phyloP scores from a whole-genome alignment of 2,888 invertebrate species.

The Macrophya annulata region DNA sequence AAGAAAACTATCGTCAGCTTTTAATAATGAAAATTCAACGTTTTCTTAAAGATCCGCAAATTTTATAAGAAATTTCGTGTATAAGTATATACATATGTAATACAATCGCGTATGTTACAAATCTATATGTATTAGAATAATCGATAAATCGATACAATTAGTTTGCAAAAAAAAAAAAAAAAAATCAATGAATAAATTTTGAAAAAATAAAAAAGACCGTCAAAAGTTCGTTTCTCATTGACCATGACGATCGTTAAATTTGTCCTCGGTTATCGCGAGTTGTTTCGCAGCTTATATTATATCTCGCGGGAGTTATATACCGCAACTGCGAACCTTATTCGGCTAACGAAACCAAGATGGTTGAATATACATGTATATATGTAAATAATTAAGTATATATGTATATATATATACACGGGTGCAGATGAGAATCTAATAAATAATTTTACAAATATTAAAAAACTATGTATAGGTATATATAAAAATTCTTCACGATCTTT shows the following conservation, averaged over 20 bases:
- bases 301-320: not conserved
- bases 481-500: no score
- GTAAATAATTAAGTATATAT: not conserved
- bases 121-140: not conserved
- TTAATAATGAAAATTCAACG: not conserved
- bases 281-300: not conserved
- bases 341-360: not conserved
- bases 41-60: not conserved
- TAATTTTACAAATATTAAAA: no score
- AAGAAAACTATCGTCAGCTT: not conserved
- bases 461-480: no score
- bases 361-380: not conserved
- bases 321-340: not conserved
- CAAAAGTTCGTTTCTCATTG: not conserved
- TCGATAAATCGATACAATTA: not conserved
- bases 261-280: slow-evolving; percentile 41
- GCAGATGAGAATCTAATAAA: no score
- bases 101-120: not conserved
- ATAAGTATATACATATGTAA: not conserved
- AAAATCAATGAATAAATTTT: not conserved
- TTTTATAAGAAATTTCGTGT: not conserved
- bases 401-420: not conserved
- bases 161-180: not conserved
- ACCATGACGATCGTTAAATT: slow-evolving; percentile 7
- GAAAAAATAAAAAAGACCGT: no score